Evolutionary conservation across 2,888 invertebrate genomes (phyloP).

Genomic region (Phaonia tiefii): DNA sequence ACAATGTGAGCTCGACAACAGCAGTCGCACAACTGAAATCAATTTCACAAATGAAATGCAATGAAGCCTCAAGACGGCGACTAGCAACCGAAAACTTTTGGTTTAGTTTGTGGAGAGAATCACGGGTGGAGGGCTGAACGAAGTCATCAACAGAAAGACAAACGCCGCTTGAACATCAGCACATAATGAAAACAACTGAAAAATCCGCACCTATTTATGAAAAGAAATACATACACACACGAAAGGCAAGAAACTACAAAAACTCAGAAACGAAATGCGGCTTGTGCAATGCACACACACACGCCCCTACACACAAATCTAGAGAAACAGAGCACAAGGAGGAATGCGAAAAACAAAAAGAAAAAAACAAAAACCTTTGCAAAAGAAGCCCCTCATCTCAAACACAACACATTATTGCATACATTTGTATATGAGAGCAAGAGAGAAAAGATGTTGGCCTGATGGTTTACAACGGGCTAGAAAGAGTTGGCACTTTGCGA

Average conservation of each 20-base stretch:
- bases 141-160: neutral
- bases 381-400: slow-evolving; percentile 29
- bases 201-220: slow-evolving; percentile 62
- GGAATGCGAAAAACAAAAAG: slow-evolving; percentile 61
- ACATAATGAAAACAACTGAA: slow-evolving; percentile 51
- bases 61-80: slow-evolving; percentile 49
- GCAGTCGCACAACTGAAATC: slow-evolving; percentile 57
- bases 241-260: neutral
- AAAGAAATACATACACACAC: slow-evolving; percentile 15
- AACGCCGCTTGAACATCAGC: slow-evolving; percentile 14
- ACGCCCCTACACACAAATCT: slow-evolving; percentile 6
- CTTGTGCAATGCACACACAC: slow-evolving; percentile 15
- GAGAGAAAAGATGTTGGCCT: slow-evolving; percentile 14
- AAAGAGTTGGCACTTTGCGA: slow-evolving; percentile 28
- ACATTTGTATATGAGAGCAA: slow-evolving; percentile 5
- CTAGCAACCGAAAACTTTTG: neutral
- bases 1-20: slow-evolving; percentile 35
- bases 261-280: too few relatives aligned
- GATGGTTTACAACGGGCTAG: slow-evolving; percentile 22
- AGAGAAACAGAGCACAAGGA: slow-evolving; percentile 37
- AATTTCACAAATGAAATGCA: slow-evolving; percentile 43
- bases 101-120: neutral
- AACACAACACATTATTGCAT: slow-evolving; percentile 5
- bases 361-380: slow-evolving; percentile 50
- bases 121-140: neutral